Evolutionary conservation across 2,113 vertebrate species (phyloP).

Genomic region (Telmatochromis sp.): DNA sequence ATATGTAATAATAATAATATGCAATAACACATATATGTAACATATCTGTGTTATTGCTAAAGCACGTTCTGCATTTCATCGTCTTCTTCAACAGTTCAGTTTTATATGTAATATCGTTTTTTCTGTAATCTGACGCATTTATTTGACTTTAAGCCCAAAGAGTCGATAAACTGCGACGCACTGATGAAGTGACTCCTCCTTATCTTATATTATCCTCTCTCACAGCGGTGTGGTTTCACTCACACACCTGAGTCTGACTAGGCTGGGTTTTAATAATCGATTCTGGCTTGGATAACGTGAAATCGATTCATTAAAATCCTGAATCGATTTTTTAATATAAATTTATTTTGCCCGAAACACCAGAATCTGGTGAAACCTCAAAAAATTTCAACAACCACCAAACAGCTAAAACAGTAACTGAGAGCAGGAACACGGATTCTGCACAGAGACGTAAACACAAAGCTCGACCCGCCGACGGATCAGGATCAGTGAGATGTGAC

Average conservation of each 20-base stretch:
- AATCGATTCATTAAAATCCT: too few relatives aligned
- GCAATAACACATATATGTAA: too few relatives aligned
- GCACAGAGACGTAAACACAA: accelerated
- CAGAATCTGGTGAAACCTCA: too few relatives aligned
- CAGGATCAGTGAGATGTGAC: accelerated
- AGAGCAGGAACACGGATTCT: too few relatives aligned
- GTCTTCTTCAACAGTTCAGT: background rate
- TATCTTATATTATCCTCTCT: accelerated
- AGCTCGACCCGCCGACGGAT: too few relatives aligned
- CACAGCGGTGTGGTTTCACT: background rate
- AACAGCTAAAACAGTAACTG: accelerated
- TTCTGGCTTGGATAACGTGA: too few relatives aligned
- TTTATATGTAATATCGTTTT: background rate
- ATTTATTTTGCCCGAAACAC: accelerated
- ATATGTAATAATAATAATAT: too few relatives aligned
- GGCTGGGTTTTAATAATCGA: too few relatives aligned
- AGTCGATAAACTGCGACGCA: background rate
- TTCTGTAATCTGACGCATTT: background rate
- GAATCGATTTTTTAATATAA: too few relatives aligned
- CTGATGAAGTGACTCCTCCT: background rate
- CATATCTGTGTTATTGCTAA: background rate
- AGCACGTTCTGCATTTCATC: background rate
- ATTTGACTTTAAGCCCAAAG: background rate
- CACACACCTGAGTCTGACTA: background rate
- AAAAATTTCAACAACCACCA: too few relatives aligned